Evolutionary conservation across 2,888 invertebrate species (phyloP).

Genomic region (Dynastes maya): DNA sequence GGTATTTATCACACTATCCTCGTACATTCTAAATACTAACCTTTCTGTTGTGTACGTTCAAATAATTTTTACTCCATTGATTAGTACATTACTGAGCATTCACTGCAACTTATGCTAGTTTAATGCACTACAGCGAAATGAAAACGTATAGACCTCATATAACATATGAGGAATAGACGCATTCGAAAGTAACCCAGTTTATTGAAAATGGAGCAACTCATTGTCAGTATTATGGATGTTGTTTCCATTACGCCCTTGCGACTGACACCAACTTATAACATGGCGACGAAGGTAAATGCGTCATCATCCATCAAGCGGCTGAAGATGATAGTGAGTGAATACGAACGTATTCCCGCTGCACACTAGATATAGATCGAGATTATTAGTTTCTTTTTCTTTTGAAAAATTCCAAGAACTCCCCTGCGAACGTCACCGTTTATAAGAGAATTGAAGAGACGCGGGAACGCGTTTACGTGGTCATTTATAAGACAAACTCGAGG

Average conservation of each 20-base stretch:
- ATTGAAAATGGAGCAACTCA: no score
- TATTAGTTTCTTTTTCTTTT: slow-evolving; percentile 37
- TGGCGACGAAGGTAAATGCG: slow-evolving; percentile 1
- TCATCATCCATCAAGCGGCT: slow-evolving; percentile 24
- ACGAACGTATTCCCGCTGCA: not conserved
- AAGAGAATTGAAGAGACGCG: not conserved
- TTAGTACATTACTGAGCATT: no score
- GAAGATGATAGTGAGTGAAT: slow-evolving; percentile 19
- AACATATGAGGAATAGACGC: no score
- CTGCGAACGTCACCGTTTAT: not conserved
- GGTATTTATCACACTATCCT: no score
- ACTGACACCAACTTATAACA: slow-evolving; percentile 23
- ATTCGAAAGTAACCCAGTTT: no score
- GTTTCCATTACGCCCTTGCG: slow-evolving; percentile 17
- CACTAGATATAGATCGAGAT: slow-evolving; percentile 1
- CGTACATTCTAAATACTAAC: no score
- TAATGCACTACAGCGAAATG: no score
- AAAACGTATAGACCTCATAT: no score
- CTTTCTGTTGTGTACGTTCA: no score
- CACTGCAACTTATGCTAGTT: no score
- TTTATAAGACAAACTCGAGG: slow-evolving; percentile 18
- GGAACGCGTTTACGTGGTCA: not conserved
- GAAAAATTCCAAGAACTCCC: slow-evolving; percentile 24
- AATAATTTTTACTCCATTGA: no score
- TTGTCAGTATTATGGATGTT: not conserved